A percentile compares a stretch with the other conserved stretches of the same genome.
These are phyloP conservation scores for Rhinoraja longicauda DNA, from an alignment of 2,797 vertebrate species.

Conservation along the genomic window DNA sequence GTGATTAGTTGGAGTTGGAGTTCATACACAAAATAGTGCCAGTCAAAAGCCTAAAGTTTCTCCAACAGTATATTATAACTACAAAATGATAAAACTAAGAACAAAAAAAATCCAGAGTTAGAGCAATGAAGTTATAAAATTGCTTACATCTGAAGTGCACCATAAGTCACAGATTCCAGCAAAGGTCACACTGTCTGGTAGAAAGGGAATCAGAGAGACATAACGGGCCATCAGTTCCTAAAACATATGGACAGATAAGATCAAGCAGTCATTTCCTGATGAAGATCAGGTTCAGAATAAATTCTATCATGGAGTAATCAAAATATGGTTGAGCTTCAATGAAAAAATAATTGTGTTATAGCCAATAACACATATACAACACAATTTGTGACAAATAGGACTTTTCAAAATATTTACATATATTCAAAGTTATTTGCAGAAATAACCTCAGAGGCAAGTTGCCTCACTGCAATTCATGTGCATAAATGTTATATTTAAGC, in stretches of 20 bases:
- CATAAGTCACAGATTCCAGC: constrained; percentile 84
- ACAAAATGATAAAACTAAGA: not conserved
- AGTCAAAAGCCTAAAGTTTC: not conserved
- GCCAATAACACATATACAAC: too few relatives aligned
- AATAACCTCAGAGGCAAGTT: not conserved
- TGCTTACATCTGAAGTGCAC: constrained; percentile 89
- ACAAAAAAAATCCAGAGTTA: not conserved
- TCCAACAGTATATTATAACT: not conserved
- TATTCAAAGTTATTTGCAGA: not conserved
- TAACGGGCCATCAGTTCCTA: constrained; percentile 79
- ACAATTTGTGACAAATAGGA: too few relatives aligned
- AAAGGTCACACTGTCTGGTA: constrained; percentile 83
- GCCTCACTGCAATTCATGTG: not conserved
- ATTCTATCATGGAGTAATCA: not conserved
- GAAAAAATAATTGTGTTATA: not conserved
- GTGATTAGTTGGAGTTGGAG: not conserved
- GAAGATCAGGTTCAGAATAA: not conserved
- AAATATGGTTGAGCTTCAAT: not conserved
- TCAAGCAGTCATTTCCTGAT: not conserved
- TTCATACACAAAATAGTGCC: not conserved
- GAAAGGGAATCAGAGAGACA: constrained; percentile 83
- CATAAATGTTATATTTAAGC: not conserved
- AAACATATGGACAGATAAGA: not conserved
- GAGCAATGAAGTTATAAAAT: not conserved
- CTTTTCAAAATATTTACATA: not conserved